phyloP scores from a whole-genome alignment of 2,888 invertebrate genomes.

The Ypsolopha scabrella region DNA sequence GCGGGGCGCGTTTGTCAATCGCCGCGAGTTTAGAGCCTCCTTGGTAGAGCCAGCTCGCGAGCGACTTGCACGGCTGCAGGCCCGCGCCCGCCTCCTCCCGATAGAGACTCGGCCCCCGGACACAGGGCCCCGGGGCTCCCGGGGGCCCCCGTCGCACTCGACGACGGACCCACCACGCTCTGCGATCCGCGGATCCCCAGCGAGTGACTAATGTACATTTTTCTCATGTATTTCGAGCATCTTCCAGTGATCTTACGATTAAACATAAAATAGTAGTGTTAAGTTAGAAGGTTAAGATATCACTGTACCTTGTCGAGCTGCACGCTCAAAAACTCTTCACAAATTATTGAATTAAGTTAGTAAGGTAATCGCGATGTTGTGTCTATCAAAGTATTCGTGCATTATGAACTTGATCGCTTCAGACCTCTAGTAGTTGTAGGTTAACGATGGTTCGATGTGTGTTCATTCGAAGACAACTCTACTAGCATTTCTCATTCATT shows the following conservation, averaged over 20 bases:
- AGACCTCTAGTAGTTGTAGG: constrained; percentile 55
- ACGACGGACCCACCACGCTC: constrained; percentile 25
- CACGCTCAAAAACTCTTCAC: constrained; percentile 54
- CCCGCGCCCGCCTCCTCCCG: background rate
- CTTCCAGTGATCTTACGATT: constrained; percentile 65
- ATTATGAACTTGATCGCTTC: constrained; percentile 47
- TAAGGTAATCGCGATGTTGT: constrained; percentile 35
- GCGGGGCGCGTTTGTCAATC: constrained; percentile 9
- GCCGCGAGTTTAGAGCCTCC: background rate
- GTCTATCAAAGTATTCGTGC: constrained; percentile 29
- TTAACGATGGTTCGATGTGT: constrained; percentile 60
- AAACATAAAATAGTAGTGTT: constrained; percentile 48
- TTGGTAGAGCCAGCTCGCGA: background rate
- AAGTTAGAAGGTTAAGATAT: constrained; percentile 52
- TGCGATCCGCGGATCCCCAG: constrained; percentile 24
- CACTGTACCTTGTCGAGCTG: constrained; percentile 54
- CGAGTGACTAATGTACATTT: constrained; percentile 40
- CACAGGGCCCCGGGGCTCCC: constrained; percentile 15
- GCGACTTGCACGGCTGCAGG: background rate
- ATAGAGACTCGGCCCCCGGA: constrained; percentile 9
- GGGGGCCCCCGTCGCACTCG: constrained; percentile 8
- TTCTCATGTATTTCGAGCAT: constrained; percentile 50
- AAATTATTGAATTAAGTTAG: constrained; percentile 55
- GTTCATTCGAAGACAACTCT: constrained; percentile 56
- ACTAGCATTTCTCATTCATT: constrained; percentile 43